Base-by-base conservation (phyloP, 2,888 invertebrate species). In the Hirtodrosophila cameraria region DNA sequence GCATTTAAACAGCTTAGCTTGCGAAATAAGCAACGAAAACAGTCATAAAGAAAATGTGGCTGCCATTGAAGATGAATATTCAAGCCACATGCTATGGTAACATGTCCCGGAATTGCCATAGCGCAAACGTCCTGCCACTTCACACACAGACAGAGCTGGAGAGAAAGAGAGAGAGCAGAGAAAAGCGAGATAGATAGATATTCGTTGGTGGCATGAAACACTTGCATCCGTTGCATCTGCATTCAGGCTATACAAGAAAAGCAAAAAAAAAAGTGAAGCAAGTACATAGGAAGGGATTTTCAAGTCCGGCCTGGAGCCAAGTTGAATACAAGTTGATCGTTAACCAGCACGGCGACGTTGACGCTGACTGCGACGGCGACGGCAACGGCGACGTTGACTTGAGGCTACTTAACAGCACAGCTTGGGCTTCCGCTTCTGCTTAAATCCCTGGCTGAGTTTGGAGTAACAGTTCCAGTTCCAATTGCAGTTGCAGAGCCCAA, bases 331-430 rank as follows among this genome's bases (percentile, higher is more conserved):
- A 75, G 60, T 71, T 61, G 80, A 79, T 80, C 80, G 80, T 75
- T 83, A 79, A 60, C 62, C 66, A 58, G 52, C 23, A 46, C 15
- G 27, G 20, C 8, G 9, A 9, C n/a, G 20, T 11, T 6, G 8
- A 3, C n/a, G 5, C 18, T 18, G 25, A 49, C 15, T 9, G 15
- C 6, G 9, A 42, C 15, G 18, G 15, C 11, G 23, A 12, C 23
- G 15, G 7, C 36, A 12, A 49, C 36, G 38, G 50, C 42, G 61
- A 61, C 46, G 55, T 45, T 53, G 77, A 60, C 84, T 81, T 46
- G 70, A 57, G 65, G 75, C 80, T 80, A 78, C 81, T 80, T 84
- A 80, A 75, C 72, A 67, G 63, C 63, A 70, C 80, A 84, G 84
- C 81, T 80, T 69, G 84, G 52, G 50, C 42, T 78, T 80, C 84